Conservation (phyloP, 2,797 vertebrate species). For the Microchirus variegatus region DNA sequence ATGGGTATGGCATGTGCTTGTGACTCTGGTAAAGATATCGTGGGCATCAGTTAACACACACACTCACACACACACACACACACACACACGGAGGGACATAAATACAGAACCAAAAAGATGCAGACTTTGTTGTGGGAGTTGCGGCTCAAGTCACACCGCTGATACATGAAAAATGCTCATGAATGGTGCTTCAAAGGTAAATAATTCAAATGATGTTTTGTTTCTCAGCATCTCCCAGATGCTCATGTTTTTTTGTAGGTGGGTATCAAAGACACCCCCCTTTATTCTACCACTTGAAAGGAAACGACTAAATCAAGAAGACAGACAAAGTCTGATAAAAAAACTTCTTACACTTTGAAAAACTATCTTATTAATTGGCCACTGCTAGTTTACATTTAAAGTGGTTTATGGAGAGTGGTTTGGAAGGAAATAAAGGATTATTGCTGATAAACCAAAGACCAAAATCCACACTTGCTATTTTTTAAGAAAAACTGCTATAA, state of each 20-base stretch:
- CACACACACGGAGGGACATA: background rate
- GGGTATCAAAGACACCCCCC: slow-evolving; percentile 67
- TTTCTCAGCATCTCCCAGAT: slow-evolving; percentile 68
- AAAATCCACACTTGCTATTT: no score
- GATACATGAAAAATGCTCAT: slow-evolving; percentile 47
- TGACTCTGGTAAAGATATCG: slow-evolving; percentile 4
- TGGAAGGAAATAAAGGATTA: no score
- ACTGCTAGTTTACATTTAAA: no score
- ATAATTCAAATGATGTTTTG: slow-evolving; percentile 70
- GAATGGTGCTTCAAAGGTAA: slow-evolving; percentile 65
- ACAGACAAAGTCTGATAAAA: slow-evolving; percentile 43
- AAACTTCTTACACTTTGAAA: background rate
- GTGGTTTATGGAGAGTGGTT: no score
- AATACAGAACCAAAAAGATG: background rate
- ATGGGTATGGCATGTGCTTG: background rate
- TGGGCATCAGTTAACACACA: background rate
- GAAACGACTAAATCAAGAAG: slow-evolving; percentile 45
- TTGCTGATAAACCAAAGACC: no score
- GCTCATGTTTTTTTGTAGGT: slow-evolving; percentile 73
- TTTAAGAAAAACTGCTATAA: no score
- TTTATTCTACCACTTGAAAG: slow-evolving; percentile 71
- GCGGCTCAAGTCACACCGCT: slow-evolving; percentile 34
- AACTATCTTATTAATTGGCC: no score
- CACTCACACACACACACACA: background rate
- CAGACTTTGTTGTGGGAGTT: slow-evolving; percentile 45